Conservation (phyloP, 2,113 vertebrate species). For the Petrocephalus microphthalmus region DNA sequence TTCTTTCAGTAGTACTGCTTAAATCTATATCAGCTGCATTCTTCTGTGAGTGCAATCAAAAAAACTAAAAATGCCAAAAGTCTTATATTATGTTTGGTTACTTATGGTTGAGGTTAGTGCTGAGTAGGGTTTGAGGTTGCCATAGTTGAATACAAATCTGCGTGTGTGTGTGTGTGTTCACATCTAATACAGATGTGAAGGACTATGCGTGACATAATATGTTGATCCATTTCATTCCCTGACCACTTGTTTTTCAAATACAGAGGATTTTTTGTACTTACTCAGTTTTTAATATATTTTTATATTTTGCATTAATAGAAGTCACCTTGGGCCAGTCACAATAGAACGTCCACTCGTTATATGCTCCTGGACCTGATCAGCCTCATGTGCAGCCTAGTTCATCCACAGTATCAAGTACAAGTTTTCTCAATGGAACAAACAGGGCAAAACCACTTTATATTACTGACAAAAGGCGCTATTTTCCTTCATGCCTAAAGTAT, state of each 20-base stretch:
- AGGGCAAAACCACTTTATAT: neutral
- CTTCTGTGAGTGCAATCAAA: no score
- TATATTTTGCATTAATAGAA: neutral
- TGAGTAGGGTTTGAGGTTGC: no score
- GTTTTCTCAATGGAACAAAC: neutral
- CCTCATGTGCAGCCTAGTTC: neutral
- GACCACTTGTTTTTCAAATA: neutral
- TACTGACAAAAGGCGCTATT: neutral
- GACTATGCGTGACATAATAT: neutral
- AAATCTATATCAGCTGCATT: neutral
- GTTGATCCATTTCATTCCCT: neutral
- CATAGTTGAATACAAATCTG: no score
- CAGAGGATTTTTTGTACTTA: neutral
- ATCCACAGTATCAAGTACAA: neutral
- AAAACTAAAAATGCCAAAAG: no score
- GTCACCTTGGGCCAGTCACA: neutral
- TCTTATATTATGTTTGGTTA: no score
- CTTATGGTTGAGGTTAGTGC: no score
- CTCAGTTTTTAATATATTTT: neutral
- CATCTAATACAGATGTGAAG: no score
- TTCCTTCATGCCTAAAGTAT: neutral
- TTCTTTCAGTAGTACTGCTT: neutral
- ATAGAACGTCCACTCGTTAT: neutral
- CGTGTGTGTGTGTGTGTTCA: no score
- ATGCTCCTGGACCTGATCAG: neutral